These are phyloP conservation scores for Sciurus carolinensis DNA, from an alignment of 2,797 vertebrate genomes.

Conservation along the genomic window DNA sequence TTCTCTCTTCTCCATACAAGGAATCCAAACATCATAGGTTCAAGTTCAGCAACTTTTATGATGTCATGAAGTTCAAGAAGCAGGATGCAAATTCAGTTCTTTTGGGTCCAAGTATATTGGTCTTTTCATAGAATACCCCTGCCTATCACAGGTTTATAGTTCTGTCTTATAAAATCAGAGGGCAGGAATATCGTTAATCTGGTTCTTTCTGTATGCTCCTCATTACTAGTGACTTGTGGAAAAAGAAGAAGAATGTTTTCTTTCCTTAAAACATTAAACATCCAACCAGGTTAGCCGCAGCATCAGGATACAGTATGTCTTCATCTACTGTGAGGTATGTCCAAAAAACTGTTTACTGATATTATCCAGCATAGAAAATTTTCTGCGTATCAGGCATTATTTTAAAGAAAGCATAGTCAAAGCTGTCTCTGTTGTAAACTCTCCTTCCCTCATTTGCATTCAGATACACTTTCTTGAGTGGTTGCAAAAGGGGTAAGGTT, in stretches of 20 bases:
- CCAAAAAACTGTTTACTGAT: not conserved
- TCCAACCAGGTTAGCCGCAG: not conserved
- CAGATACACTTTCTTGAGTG: conserved; percentile 36
- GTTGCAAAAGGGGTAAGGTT: not conserved
- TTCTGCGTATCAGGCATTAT: not conserved
- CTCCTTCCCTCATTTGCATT: not conserved
- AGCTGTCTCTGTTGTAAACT: not conserved
- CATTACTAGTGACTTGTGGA: not conserved
- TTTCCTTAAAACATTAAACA: conserved; percentile 16
- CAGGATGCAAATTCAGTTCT: not conserved
- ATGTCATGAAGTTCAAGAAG: not conserved
- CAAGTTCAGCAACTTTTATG: not conserved
- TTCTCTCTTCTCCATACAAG: not conserved
- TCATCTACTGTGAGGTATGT: not conserved
- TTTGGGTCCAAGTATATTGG: not conserved
- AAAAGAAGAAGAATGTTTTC: not conserved
- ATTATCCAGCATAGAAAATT: not conserved
- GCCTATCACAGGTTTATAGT: not conserved
- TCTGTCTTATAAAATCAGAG: not conserved
- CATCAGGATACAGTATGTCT: not conserved
- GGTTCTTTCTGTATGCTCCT: not conserved
- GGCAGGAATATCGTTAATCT: accelerated
- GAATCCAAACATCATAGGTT: not conserved
- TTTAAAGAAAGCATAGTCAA: conserved; percentile 47
- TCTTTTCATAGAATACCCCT: not conserved